Base-by-base conservation (phyloP, 2,888 invertebrate species). In the Athetis lepigone region DNA sequence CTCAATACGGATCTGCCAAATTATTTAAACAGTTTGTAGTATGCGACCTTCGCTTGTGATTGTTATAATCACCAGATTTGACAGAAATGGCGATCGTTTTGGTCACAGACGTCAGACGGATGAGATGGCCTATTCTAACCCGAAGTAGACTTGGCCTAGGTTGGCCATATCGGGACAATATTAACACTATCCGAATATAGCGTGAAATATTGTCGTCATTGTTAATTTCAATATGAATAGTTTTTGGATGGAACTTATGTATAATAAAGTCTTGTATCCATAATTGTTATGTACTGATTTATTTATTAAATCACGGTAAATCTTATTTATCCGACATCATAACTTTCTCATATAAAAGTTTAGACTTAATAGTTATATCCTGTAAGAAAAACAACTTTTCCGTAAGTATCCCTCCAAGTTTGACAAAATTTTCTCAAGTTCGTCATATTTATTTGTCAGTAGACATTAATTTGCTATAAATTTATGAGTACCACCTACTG, bases 291-390 rank as follows among this genome's bases (percentile, higher is more conserved):
- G 11, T 8, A 8, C 19, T 18, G n/a, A 2, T 16, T 36, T 11
- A n/a, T 47, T 4, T 33, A 57, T 57, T 68, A 60, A 40, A 23
- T n/a, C n/a, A n/a, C n/a, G n/a, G n/a, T 21, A 36, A 5, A 39
- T 45, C 7, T 21, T 33, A 43, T 21, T 52, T 51, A 52, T 42
- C 51, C 9, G 23, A 37, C 54, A 58, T 52, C 19, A 40, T 42
- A 70, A 66, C 70, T 70, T 79, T 58, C 13, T 43, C 56, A 51
- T 64, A 54, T 52, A 57, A 46, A 64, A 64, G 50, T 62, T 76
- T 13, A 29, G 33, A 46, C 39, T n/a, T 52, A 43, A 18, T 42
- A 42, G 37, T 46, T 60, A 47, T 51, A 60, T 46, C 45, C 59
- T 39, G 56, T 49, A 45, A 37, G 50, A 43, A 59, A 49, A 49